Base-by-base conservation (phyloP, 2,888 invertebrate species). In the Merodon equestris region DNA sequence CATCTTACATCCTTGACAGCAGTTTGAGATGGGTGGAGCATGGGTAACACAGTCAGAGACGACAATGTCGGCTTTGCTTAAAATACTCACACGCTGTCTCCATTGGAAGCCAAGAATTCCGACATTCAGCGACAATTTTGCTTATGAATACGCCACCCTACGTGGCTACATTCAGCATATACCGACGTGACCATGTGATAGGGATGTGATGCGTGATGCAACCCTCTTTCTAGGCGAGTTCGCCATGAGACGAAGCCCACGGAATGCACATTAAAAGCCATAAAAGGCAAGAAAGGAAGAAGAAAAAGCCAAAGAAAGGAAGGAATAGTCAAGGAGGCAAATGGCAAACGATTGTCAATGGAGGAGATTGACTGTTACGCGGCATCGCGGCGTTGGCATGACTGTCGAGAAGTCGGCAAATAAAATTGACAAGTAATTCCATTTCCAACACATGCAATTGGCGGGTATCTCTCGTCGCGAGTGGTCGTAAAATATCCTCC, bases 201-300 rank as follows among this genome's bases (percentile, higher is more conserved):
- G 27, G 77, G 63, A 77, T 72, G 56, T 45, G 17, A 14, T 17
- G 27, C 51, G 60, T 36, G 57, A 38, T 56, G 53, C 27, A 61
- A 42, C 47, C 45, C 47, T 45, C 38, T 51, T 34, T 34, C 50
- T 14, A 5, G 9, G 15, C 15, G 45, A 45, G 67, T 57, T 58
- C 63, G 57, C 72, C 68, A n/a, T 34, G 57, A 54, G 66, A 73
- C 67, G 67, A 74, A 74, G 74, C 79, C 74, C 74, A 74, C 68
- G 79, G 79, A 79, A 79, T 74, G 79, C 64, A 60, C 79, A 79
- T 79, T 79, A 74, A 79, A 74, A 74, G 74, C 64, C 74, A 70
- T 74, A 79, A 57, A 45, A 75, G 40, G 27, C 36, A 1, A 64
- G 48, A 50, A 68, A 79, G 54, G 67, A 77, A 73, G 57, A 77